Evolutionary conservation across 2,113 vertebrate species (phyloP).

Genomic region (Promerops cafer): DNA sequence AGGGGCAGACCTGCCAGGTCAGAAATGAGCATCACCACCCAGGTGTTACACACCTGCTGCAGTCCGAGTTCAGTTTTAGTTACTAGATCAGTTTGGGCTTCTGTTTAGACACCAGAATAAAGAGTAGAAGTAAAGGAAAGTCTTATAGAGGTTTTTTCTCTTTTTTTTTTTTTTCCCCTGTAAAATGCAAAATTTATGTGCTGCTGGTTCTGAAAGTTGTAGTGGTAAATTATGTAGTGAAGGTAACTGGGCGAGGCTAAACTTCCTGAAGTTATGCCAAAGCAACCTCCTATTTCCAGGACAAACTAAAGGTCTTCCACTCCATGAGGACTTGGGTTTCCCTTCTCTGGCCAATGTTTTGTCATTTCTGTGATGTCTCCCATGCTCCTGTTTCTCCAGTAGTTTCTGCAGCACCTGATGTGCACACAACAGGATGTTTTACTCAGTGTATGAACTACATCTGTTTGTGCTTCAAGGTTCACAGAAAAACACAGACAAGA

Average conservation of each 20-base stretch:
- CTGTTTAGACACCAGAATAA: neutral
- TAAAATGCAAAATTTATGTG: neutral
- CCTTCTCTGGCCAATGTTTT: neutral
- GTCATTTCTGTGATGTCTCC: neutral
- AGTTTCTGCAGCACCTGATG: neutral
- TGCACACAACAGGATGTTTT: neutral
- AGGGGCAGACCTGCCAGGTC: neutral
- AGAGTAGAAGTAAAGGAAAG: neutral
- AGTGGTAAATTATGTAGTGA: slow-evolving; percentile 26
- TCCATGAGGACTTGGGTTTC: neutral
- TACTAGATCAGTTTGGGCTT: neutral
- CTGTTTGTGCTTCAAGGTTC: neutral
- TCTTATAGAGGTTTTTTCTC: neutral
- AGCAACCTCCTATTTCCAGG: neutral
- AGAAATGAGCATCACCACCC: neutral
- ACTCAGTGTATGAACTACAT: neutral
- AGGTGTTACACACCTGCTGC: neutral
- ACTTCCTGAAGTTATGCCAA: neutral
- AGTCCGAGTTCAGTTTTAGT: neutral
- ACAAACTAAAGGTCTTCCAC: slow-evolving; percentile 21
- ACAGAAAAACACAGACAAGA: neutral
- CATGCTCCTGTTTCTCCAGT: neutral
- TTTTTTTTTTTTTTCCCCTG: neutral
- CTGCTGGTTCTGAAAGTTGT: neutral
- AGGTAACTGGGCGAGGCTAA: neutral